Conservation (phyloP, 2,113 vertebrate genomes). For the Lasiurus borealis region DNA sequence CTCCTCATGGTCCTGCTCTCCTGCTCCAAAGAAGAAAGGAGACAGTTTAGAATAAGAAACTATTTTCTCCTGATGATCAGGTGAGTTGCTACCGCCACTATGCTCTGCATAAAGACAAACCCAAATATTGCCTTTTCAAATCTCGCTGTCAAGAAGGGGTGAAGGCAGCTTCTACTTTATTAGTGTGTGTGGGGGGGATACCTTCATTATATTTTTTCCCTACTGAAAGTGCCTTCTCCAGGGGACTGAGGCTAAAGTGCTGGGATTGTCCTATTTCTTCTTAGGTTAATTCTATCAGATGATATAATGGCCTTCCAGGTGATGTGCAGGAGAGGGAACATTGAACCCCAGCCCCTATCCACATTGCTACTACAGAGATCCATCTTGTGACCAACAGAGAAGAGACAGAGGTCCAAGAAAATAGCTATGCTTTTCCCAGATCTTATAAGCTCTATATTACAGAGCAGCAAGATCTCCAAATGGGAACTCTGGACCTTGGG, state of each 20-base stretch:
- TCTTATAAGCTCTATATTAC: background rate
- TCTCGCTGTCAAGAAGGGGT: background rate
- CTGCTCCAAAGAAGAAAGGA: background rate
- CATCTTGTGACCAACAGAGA: background rate
- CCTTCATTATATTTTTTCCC: background rate
- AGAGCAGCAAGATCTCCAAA: background rate
- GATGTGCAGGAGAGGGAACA: background rate
- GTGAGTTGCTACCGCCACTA: background rate
- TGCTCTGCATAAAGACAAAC: background rate
- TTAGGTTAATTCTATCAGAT: background rate
- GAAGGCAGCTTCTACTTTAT: background rate
- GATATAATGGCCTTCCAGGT: background rate
- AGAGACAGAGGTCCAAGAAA: background rate
- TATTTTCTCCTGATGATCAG: too few relatives aligned
- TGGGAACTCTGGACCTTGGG: background rate
- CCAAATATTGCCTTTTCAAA: background rate
- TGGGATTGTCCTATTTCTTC: background rate
- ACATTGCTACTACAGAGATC: fast-evolving
- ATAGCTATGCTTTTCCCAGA: background rate
- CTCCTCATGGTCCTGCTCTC: background rate
- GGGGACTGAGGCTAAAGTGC: background rate
- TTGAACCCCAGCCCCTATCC: background rate
- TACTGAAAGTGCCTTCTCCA: background rate
- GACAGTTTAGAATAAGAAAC: background rate
- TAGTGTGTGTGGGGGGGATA: background rate